Evolutionary conservation across 2,797 vertebrate species (phyloP).

Genomic region (Botia almorhae): DNA sequence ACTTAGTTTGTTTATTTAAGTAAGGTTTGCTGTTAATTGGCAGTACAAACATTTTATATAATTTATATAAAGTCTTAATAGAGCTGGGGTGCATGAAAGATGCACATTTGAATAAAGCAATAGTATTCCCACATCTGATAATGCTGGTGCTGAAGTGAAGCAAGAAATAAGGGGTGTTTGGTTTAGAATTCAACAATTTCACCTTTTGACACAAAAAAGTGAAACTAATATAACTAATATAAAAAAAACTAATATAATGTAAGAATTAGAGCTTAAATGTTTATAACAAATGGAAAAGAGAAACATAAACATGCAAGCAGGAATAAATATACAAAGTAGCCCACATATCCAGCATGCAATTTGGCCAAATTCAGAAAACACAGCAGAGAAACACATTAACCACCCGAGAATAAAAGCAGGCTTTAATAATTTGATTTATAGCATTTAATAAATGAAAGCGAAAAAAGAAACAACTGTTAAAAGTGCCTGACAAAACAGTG

Average conservation of each 20-base stretch:
- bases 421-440: neutral
- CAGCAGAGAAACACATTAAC: neutral
- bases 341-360: constrained; percentile 16
- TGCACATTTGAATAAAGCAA: too few species aligned
- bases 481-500: neutral
- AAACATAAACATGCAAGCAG: constrained; percentile 15
- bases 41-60: too few species aligned
- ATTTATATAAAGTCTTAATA: too few species aligned
- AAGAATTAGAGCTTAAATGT: neutral
- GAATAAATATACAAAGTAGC: neutral
- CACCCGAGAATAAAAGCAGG: neutral
- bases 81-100: too few species aligned
- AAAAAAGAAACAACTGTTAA: neutral
- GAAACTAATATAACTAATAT: too few species aligned
- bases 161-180: neutral
- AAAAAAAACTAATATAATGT: too few species aligned
- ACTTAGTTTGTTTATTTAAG: too few species aligned
- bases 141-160: neutral
- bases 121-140: neutral
- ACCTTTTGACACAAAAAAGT: constrained; percentile 10
- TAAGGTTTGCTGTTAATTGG: too few species aligned
- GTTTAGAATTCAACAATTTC: constrained; percentile 21
- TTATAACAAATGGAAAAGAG: neutral
- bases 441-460: neutral
- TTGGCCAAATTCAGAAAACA: neutral